Conservation (phyloP, 2,888 invertebrate genomes). For the Ecdyonurus torrentis region DNA sequence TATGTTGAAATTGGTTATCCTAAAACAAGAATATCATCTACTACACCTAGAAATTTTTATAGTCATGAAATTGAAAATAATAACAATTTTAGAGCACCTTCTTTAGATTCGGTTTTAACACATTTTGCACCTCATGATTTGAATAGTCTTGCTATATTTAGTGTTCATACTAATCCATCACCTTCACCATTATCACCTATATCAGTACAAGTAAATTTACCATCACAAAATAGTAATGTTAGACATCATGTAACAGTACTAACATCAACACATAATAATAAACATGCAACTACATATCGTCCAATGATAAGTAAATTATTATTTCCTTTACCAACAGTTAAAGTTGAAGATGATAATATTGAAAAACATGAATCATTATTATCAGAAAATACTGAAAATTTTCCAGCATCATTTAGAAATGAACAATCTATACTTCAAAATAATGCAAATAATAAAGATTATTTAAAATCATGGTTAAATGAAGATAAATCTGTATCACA, state of each 20-base stretch:
- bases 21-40: background rate
- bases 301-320: conserved; percentile 1
- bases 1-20: background rate
- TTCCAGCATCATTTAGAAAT: background rate
- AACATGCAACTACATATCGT: background rate
- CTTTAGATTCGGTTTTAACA: background rate
- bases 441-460: no score
- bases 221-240: background rate
- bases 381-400: background rate
- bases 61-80: background rate
- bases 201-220: background rate
- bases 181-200: background rate
- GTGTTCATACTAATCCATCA: background rate
- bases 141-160: background rate
- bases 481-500: background rate
- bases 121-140: background rate
- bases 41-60: background rate
- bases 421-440: background rate
- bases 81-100: background rate
- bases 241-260: background rate
- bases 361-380: background rate
- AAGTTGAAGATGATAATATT: background rate
- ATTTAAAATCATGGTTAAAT: background rate
- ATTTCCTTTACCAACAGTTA: background rate
- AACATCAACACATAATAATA: background rate